A percentile compares a stretch with the other conserved stretches of the same genome.
These are phyloP conservation scores for Miniopterus natalensis DNA, from an alignment of 2,113 vertebrate genomes.

Conservation along the genomic window DNA sequence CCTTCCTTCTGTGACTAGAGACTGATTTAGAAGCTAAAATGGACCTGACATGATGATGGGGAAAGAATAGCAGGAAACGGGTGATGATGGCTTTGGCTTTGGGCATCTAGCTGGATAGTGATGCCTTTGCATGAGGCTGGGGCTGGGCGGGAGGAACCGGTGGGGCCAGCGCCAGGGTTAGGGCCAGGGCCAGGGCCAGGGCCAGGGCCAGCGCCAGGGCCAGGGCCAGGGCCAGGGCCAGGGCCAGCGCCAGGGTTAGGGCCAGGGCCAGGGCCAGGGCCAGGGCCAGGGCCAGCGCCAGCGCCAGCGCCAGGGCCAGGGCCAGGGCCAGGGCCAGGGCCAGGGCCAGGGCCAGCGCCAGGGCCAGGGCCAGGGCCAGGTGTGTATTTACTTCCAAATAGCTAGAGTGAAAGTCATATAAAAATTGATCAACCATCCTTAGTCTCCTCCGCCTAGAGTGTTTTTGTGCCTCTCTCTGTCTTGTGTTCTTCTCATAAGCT, in stretches of 20 bases:
- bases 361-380: background rate
- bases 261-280: background rate
- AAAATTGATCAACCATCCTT: too few relatives aligned
- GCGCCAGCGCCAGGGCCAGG: too few relatives aligned
- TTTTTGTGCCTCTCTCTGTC: background rate
- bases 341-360: background rate
- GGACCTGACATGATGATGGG: background rate
- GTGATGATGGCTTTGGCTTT: background rate
- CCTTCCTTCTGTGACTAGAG: background rate
- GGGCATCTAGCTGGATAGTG: too few relatives aligned
- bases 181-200: too few relatives aligned
- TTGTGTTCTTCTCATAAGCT: background rate
- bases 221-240: too few relatives aligned
- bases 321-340: too few relatives aligned
- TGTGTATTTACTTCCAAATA: background rate
- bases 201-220: too few relatives aligned
- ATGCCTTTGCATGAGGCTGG: background rate
- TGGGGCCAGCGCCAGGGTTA: background rate
- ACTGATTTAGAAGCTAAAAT: background rate
- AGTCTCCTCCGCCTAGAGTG: background rate
- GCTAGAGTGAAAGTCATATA: too few relatives aligned
- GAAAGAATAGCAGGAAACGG: background rate
- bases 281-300: too few relatives aligned
- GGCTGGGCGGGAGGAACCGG: background rate
- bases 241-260: background rate